A percentile compares a stretch with the other conserved stretches of the same genome.
phyloP scores from a whole-genome alignment of 2,113 vertebrate genomes.

The Platysternon megacephalum region DNA sequence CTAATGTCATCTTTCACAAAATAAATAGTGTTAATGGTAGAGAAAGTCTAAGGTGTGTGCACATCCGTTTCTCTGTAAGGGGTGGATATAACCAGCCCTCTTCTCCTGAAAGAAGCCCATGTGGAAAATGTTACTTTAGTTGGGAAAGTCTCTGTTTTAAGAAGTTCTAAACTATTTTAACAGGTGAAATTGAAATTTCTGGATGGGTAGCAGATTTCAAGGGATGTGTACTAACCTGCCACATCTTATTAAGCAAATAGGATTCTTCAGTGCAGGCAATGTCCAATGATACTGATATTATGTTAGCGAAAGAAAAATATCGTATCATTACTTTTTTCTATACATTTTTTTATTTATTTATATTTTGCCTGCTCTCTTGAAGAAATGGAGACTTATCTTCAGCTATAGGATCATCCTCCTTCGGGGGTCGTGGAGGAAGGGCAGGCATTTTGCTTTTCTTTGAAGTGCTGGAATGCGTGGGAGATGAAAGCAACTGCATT shows the following conservation, averaged over 20 bases:
- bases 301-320: neutral
- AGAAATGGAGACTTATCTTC: conserved; percentile 65
- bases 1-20: neutral
- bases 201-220: neutral
- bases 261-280: neutral
- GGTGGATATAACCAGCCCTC: neutral
- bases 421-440: conserved; percentile 64
- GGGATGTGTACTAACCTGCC: neutral
- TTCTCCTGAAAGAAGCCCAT: conserved; percentile 5
- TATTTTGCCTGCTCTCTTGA: conserved; percentile 48
- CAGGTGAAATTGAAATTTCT: neutral
- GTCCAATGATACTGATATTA: neutral
- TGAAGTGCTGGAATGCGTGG: conserved; percentile 78
- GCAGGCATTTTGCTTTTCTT: conserved; percentile 79
- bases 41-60: neutral
- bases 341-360: conserved; percentile 25
- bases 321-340: neutral
- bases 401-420: conserved; percentile 66
- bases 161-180: neutral
- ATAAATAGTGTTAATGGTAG: neutral
- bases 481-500: conserved; percentile 83
- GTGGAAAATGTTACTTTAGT: neutral
- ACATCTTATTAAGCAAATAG: neutral
- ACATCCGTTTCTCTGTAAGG: neutral
- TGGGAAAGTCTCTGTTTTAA: neutral